Conservation (phyloP, 2,888 invertebrate genomes). For the Platycheirus rosarum region DNA sequence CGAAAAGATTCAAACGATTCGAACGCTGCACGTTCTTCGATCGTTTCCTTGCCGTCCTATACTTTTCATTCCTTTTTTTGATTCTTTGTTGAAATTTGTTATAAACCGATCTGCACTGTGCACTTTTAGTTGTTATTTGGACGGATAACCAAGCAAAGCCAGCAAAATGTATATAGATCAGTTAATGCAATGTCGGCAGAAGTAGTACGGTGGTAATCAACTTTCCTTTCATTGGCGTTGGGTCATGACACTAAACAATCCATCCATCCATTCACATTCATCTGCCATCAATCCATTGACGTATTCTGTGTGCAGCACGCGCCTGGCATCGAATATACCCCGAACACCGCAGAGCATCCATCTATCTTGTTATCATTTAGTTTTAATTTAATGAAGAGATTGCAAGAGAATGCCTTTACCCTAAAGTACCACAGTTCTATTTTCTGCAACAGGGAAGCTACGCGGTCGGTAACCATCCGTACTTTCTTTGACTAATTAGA, state of each 20-base stretch:
- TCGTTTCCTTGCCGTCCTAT: constrained; percentile 23
- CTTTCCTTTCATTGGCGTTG: constrained; percentile 72
- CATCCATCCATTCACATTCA: constrained; percentile 63
- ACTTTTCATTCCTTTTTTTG: background rate
- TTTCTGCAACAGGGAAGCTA: constrained; percentile 69
- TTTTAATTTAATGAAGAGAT: constrained; percentile 67
- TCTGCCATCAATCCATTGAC: constrained; percentile 44
- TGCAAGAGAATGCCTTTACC: constrained; percentile 30
- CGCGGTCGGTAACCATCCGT: constrained; percentile 55
- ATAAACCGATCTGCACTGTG: constrained; percentile 61
- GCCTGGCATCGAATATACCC: constrained; percentile 38
- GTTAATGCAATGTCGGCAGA: background rate
- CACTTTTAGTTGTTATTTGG: constrained; percentile 23
- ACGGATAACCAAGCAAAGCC: constrained; percentile 14
- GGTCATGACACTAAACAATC: constrained; percentile 70
- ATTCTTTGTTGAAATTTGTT: constrained; percentile 27
- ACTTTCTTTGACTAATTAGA: constrained; percentile 72
- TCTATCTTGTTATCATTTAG: constrained; percentile 67
- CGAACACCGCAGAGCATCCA: constrained; percentile 18
- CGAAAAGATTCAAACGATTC: constrained; percentile 68
- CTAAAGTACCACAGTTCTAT: constrained; percentile 43
- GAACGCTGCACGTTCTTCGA: constrained; percentile 57
- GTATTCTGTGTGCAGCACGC: constrained; percentile 50
- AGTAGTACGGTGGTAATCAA: constrained; percentile 50
- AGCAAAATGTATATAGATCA: constrained; percentile 62